Evolutionary conservation across 2,797 vertebrate genomes (phyloP).

Genomic region (Melanotaenia nigrans): DNA sequence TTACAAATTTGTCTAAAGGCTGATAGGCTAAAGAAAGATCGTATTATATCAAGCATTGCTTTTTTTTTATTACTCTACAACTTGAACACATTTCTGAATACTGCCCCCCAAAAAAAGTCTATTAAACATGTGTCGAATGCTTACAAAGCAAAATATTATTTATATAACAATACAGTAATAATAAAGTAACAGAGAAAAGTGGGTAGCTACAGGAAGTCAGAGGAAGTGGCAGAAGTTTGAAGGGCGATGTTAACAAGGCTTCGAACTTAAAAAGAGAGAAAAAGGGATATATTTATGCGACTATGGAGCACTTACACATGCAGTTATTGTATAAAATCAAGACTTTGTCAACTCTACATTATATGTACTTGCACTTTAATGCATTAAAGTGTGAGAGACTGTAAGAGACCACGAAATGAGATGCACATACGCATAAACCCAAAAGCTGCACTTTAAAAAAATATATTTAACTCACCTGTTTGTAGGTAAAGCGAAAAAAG

Average conservation of each 20-base stretch:
- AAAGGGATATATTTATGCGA: background rate
- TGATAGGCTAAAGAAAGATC: background rate
- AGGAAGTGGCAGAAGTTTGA: conserved; percentile 50
- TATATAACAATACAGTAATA: background rate
- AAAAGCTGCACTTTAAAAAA: background rate
- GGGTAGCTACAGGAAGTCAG: conserved; percentile 10
- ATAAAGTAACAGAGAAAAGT: background rate
- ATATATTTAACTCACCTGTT: conserved; percentile 46
- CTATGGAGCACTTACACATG: background rate
- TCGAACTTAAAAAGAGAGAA: background rate
- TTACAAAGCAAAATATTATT: background rate
- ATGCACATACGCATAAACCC: background rate
- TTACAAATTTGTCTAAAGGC: background rate
- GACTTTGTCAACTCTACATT: background rate
- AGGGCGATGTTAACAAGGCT: conserved; percentile 32
- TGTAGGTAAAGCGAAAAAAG: conserved; percentile 9
- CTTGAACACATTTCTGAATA: background rate
- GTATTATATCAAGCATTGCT: background rate
- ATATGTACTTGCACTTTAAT: background rate
- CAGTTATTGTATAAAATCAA: background rate
- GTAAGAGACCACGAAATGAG: background rate
- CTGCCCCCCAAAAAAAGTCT: background rate
- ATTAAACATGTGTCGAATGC: background rate
- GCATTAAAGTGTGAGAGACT: background rate
- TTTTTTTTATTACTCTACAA: background rate